Conservation (phyloP, 30 jellyfish, hydroid and myxozoan genomes). For the Haliclystus octoradiatus region DNA sequence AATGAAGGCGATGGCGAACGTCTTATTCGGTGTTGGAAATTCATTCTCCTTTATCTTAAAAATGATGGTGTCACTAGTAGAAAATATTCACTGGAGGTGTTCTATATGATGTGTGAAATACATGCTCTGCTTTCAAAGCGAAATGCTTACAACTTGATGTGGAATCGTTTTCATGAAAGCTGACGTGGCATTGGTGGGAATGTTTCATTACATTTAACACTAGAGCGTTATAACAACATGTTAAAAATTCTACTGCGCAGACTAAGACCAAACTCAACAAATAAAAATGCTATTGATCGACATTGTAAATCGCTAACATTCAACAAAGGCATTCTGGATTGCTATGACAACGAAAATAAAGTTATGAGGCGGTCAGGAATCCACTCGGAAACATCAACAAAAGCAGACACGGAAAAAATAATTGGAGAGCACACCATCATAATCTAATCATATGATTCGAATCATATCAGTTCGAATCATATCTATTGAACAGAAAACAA, state of each 20-base stretch:
- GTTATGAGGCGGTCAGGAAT: constrained; percentile 9
- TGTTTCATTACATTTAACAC: not conserved
- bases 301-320: not conserved
- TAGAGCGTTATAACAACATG: not conserved
- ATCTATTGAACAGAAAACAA: too few species aligned
- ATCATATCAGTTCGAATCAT: too few species aligned
- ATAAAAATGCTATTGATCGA: not conserved
- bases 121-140: constrained; percentile 1
- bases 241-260: not conserved
- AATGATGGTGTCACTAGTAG: constrained; percentile 11
- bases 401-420: constrained; percentile 1
- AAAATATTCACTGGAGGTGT: constrained; percentile 10
- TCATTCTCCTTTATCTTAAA: not conserved
- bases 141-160: constrained; percentile 2
- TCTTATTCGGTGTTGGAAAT: constrained; percentile 9
- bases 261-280: not conserved
- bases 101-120: constrained; percentile 1
- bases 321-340: not conserved
- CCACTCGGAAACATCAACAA: not conserved
- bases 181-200: not conserved
- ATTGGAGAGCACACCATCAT: constrained; percentile 1
- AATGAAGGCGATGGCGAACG: constrained; percentile 18
- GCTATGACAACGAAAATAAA: not conserved
- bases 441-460: too few species aligned
- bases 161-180: not conserved